Base-by-base conservation (phyloP, 2,113 vertebrate species). In the Falcunculus frontatus region DNA sequence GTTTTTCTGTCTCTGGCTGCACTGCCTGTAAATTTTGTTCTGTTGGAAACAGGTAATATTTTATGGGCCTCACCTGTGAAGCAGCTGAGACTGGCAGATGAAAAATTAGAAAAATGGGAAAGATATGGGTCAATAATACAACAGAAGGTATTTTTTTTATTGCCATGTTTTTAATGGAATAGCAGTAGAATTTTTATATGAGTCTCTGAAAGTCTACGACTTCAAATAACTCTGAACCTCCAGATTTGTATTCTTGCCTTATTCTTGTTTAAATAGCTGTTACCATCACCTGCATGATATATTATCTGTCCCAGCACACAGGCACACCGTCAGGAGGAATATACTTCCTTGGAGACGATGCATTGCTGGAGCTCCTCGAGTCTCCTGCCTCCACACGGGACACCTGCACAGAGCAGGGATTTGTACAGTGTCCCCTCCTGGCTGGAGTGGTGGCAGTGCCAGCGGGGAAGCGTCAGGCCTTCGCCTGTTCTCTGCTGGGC, bases 211-310 rank as follows among this genome's bases (percentile, higher is more conserved):
- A 87, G 52, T 72, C 84, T 65, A 30, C 4, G 11, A 69, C 55
- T 89, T 75, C 75, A 82, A 70, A 84, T 68, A 94, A 90, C 57
- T 74, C 82, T 35, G 55, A 80, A 81, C 53, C 75, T 60, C 70
- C 11, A 39, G 78, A 70, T 92, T 82, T 68, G 47, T 92, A 74
- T 68, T 90, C 53, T 87, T 81, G 50, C 68, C 46, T 83, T 33
- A 18, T 49, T 82, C 72, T 73, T 56, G 26, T 64, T 88, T 76
- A 67, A 78, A 74, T 59, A 91, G 65, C 47, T 60, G 39, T 49
- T 57, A 37, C n/a, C 27, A 18, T 69, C 33, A 22, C 32, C 63
- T 80, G 69, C 33, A 49, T 15, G 27, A 64, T 76, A 4, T 2
- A 46, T 75, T 44, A 46, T 23, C 62, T 72, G 56, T 90, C 49